Percentiles rank a stretch among this genome's conserved stretches.
These are phyloP conservation scores for Stenchaetothrips biformis DNA, from an alignment of 2,888 invertebrate species.

Conservation along the genomic window DNA sequence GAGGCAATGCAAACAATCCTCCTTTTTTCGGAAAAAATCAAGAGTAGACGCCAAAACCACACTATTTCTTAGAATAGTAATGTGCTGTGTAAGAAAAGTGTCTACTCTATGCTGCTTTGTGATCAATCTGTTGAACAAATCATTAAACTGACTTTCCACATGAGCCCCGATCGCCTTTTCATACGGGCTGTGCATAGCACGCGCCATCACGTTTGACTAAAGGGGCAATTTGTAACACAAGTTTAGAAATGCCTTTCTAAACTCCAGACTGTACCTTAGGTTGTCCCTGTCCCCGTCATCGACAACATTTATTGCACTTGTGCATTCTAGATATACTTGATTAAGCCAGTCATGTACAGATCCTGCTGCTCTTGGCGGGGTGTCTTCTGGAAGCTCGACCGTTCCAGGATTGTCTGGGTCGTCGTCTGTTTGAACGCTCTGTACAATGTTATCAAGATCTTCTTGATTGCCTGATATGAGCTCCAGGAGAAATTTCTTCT, in stretches of 20 bases:
- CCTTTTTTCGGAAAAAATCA: not conserved
- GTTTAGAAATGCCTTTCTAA: not conserved
- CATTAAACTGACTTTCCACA: not conserved
- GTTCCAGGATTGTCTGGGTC: not conserved
- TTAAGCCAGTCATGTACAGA: not conserved
- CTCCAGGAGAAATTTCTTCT: not conserved
- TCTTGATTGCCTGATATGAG: not conserved
- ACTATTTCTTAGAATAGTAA: not conserved
- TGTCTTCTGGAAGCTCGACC: not conserved
- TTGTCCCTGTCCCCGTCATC: not conserved
- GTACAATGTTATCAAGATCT: not conserved
- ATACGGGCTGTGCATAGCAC: not conserved
- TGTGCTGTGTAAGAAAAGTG: not conserved
- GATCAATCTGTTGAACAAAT: not conserved
- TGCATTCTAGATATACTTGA: not conserved
- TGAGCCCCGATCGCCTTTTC: not conserved
- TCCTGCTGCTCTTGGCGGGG: too few species aligned
- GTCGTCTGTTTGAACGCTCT: not conserved
- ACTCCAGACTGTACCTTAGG: not conserved
- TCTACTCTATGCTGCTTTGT: not conserved
- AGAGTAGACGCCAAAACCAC: not conserved
- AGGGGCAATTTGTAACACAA: not conserved
- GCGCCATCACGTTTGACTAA: not conserved
- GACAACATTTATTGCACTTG: not conserved
- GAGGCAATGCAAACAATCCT: too few species aligned